phyloP scores from a whole-genome alignment of 2,113 vertebrate species.

The Ailuropoda melanoleuca region DNA sequence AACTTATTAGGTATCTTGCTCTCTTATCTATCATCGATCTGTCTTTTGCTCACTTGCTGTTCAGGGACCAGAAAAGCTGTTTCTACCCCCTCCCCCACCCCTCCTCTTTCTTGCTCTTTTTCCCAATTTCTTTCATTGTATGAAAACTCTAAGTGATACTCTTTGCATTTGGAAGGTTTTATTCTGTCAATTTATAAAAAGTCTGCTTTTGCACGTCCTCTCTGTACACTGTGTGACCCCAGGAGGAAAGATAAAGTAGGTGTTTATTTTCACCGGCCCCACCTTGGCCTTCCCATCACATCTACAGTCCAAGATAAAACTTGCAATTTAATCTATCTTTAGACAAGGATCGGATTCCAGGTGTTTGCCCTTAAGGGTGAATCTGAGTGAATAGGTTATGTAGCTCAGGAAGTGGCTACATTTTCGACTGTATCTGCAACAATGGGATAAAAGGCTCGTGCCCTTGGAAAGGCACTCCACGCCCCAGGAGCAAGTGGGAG shows the following conservation, averaged over 20 bases:
- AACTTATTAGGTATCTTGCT: neutral
- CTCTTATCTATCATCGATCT: neutral
- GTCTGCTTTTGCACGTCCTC: neutral
- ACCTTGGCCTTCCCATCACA: neutral
- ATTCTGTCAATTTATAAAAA: neutral
- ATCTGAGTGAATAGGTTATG: neutral
- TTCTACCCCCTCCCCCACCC: rapidly evolving
- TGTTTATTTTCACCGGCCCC: neutral
- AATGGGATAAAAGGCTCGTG: neutral
- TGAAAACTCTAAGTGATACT: neutral
- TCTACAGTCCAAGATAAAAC: neutral
- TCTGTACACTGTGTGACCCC: neutral
- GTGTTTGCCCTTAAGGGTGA: neutral
- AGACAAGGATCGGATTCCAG: neutral
- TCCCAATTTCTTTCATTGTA: neutral
- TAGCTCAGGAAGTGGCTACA: neutral
- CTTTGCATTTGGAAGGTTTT: neutral
- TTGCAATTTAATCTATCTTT: neutral
- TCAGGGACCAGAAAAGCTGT: neutral
- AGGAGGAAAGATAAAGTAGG: neutral
- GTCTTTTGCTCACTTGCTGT: neutral
- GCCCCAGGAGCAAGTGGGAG: no score
- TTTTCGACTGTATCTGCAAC: neutral
- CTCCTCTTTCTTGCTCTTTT: neutral
- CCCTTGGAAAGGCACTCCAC: neutral